phyloP scores from a whole-genome alignment of 2,888 invertebrate genomes.

The Punctoribates punctum region DNA sequence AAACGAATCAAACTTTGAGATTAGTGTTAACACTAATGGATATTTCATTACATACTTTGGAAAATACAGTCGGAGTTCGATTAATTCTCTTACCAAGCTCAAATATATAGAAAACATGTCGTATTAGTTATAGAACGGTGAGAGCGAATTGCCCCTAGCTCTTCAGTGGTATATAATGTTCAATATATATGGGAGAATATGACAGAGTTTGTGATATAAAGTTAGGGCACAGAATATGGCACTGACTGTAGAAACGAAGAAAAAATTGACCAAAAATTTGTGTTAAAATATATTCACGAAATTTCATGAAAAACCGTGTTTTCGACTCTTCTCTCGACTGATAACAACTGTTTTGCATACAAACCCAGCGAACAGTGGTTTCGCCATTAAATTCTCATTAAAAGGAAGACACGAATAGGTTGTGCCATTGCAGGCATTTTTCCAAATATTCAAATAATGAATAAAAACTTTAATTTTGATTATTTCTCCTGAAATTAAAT shows the following conservation, averaged over 20 bases:
- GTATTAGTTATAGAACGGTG: no score
- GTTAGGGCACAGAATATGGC: no score
- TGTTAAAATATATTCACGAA: not conserved
- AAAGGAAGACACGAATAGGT: not conserved
- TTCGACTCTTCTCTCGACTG: no score
- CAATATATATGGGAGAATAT: no score
- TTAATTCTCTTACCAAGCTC: no score
- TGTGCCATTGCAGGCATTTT: not conserved
- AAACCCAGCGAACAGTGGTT: not conserved
- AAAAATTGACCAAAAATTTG: not conserved
- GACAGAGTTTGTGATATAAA: no score
- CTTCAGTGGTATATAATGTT: no score
- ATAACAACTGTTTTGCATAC: not conserved
- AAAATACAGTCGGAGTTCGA: no score
- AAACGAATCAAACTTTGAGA: not conserved
- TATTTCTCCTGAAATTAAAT: not conserved
- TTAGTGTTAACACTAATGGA: not conserved
- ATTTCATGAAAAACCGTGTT: not conserved
- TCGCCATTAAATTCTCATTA: constrained; percentile 16
- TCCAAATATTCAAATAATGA: not conserved
- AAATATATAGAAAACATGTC: no score
- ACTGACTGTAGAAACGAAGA: not conserved
- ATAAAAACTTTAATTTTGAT: not conserved
- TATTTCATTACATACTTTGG: not conserved
- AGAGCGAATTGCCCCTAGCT: no score